phyloP scores from a whole-genome alignment of 1,140 invertebrate species.

The Asbolus verrucosus region DNA sequence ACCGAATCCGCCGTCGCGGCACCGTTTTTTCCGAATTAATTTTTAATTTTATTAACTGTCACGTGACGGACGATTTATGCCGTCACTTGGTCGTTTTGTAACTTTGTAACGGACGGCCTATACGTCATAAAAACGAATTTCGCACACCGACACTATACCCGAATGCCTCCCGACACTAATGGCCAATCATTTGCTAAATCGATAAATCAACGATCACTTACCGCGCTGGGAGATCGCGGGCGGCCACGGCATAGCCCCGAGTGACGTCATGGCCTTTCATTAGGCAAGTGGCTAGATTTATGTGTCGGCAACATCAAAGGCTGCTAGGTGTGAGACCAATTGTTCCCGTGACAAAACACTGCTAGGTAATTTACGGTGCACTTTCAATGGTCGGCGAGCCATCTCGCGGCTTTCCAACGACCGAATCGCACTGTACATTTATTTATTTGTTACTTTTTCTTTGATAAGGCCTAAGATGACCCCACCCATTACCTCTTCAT shows the following conservation, averaged over 20 bases:
- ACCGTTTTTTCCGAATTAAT: too few relatives aligned
- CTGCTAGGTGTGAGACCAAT: slow-evolving; percentile 66
- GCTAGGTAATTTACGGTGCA: slow-evolving; percentile 65
- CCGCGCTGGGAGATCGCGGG: slow-evolving; percentile 40
- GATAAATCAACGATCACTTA: slow-evolving; percentile 60
- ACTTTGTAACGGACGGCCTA: too few relatives aligned
- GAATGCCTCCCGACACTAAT: not conserved
- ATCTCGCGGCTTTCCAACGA: not conserved
- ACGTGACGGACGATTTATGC: slow-evolving; percentile 4
- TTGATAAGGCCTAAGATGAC: too few relatives aligned
- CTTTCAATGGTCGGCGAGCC: slow-evolving; percentile 52
- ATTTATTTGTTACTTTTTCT: too few relatives aligned
- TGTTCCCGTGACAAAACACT: slow-evolving; percentile 67
- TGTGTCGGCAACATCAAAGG: slow-evolving; percentile 64
- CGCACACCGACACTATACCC: not conserved
- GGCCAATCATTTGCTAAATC: slow-evolving; percentile 53
- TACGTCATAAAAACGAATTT: not conserved
- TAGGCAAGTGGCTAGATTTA: slow-evolving; percentile 66
- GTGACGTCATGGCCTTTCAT: slow-evolving; percentile 63
- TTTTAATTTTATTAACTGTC: not conserved
- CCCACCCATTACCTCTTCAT: too few relatives aligned
- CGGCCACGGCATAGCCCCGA: slow-evolving; percentile 34
- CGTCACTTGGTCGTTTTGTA: too few relatives aligned
- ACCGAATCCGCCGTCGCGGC: not conserved
- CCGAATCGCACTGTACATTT: too few relatives aligned